Conservation (phyloP, 92 coral and sea anemone genomes). For the Paragorgia papillata region DNA sequence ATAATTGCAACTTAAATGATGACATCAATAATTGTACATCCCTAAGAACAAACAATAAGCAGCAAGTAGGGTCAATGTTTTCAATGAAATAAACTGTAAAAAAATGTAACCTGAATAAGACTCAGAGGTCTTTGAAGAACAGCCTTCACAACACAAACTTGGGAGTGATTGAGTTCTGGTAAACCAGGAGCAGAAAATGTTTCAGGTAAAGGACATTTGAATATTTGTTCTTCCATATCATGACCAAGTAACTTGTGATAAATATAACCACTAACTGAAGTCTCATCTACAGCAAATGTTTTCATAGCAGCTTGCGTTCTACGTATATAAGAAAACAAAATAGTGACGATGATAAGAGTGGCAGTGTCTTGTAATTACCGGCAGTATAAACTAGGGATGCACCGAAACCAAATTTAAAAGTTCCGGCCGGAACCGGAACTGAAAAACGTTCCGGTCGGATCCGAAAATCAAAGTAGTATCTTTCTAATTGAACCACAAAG, state of each 20-base stretch:
- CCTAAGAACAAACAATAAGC: background rate
- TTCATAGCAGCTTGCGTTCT: slow-evolving; percentile 99
- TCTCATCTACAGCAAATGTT: slow-evolving; percentile 99
- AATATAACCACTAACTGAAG: slow-evolving; percentile 97
- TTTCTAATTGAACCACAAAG: too few species aligned
- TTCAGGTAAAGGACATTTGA: slow-evolving; percentile 94
- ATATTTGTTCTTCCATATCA: slow-evolving; percentile 97
- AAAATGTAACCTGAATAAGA: slow-evolving; percentile 89
- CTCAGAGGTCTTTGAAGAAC: slow-evolving; percentile 95
- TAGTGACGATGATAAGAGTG: background rate
- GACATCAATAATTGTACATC: too few species aligned
- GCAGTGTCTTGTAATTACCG: too few species aligned
- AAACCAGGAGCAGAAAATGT: slow-evolving; percentile 98
- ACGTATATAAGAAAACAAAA: slow-evolving; percentile 19
- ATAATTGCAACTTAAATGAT: too few species aligned
- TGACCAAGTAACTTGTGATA: slow-evolving; percentile 98
- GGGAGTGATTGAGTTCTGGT: slow-evolving; percentile 99
- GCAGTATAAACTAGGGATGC: too few species aligned
- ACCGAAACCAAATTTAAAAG: too few species aligned
- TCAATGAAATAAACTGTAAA: background rate
- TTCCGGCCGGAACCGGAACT: too few species aligned
- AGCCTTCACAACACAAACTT: slow-evolving; percentile 97
- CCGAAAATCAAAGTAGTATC: too few species aligned
- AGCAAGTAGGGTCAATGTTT: too few species aligned
- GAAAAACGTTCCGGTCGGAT: too few species aligned